phyloP scores from a whole-genome alignment of 2,113 vertebrate genomes.

The Eretmodus cyanostictus region DNA sequence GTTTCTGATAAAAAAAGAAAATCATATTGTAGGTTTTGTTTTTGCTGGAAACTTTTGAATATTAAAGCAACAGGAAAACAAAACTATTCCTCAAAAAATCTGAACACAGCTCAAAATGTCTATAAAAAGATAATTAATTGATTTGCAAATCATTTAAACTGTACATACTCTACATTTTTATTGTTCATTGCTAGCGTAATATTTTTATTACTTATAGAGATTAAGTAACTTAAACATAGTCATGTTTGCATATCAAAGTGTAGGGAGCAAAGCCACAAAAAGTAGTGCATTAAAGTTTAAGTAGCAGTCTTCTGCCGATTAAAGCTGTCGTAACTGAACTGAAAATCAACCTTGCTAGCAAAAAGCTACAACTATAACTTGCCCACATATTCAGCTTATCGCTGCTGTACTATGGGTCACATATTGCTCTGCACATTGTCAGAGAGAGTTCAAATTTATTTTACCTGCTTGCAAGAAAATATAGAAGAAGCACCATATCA shows the following conservation, averaged over 20 bases:
- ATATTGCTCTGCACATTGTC: neutral
- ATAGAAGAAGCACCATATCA: slow-evolving; percentile 5
- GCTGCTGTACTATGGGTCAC: neutral
- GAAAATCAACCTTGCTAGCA: neutral
- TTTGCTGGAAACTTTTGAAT: neutral
- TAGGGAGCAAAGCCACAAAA: neutral
- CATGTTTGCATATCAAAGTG: neutral
- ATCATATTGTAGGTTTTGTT: neutral
- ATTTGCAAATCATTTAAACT: neutral
- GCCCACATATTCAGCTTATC: neutral
- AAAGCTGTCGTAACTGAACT: neutral
- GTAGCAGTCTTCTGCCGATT: neutral
- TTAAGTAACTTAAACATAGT: neutral
- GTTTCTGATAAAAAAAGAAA: neutral
- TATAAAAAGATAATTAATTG: neutral
- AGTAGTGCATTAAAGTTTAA: neutral
- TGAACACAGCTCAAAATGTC: neutral
- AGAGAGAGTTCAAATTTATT: neutral
- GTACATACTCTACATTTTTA: neutral
- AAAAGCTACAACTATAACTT: neutral
- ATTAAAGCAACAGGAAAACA: neutral
- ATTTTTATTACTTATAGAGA: neutral
- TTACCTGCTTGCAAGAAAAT: slow-evolving; percentile 36
- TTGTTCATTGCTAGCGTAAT: neutral
- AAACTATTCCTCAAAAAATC: neutral